Base-by-base conservation (phyloP, 2,888 invertebrate genomes). In the Clistopyga incitator region DNA sequence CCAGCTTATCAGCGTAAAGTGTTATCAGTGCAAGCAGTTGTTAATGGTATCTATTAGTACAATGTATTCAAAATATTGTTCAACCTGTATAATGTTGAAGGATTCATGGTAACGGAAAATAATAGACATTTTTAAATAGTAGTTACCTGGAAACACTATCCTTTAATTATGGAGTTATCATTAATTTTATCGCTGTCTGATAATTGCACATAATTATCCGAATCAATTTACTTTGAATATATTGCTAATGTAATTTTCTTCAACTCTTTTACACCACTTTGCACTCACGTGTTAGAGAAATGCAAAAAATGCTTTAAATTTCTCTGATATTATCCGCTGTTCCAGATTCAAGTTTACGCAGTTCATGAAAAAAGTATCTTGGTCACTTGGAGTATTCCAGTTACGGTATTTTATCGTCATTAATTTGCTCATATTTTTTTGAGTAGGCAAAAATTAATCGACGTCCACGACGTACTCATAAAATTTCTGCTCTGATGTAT, bases 401-500 rank as follows among this genome's bases (percentile, higher is more conserved):
- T 47, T 50, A 1, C 4, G 4, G 0, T 15, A 3, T 50, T 2
- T 25, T 2, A n/a, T 23, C 2, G 13, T 25, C 13, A 29, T 56
- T 25, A 38, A 50, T 72, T 71, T 47, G 25, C 64, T 59, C 52
- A 34, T 42, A 70, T 75, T 65, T 56, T 54, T 23, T n/a, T 61
- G 75, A 56, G 74, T 75, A 65, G 70, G 82, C 70, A 64, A 76
- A 80, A 20, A 18, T 52, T 59, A 52, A 38, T 75, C 75, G 70
- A 52, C 65, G 77, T 67, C 67, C 71, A 77, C 52, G 56, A 25
- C 50, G 38, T 25, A 45, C 25, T 54, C 61, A 18, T 52, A 64
- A 42, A 25, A 25, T 18, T 34, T 54, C n/a, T 10, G 15, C 6
- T 10, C 34, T 23, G 6, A 64, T 4, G 29, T 29, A 42, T 13